phyloP scores from a whole-genome alignment of 2,888 invertebrate genomes.

The Agrenia bidenticulata region DNA sequence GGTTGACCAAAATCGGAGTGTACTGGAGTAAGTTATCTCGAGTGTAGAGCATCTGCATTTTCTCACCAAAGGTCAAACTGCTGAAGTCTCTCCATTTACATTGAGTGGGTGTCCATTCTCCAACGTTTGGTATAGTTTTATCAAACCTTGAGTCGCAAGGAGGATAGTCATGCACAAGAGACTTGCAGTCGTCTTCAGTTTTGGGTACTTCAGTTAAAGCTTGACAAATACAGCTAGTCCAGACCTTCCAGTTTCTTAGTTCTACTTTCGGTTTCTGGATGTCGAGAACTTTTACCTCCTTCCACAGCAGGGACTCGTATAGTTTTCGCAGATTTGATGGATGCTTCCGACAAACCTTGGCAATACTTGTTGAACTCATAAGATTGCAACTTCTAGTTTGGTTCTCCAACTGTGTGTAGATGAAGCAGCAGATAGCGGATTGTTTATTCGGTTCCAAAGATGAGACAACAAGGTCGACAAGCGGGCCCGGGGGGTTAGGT shows the following conservation, averaged over 20 bases:
- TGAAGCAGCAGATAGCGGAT: neutral
- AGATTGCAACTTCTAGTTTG: neutral
- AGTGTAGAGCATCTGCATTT: too few species aligned
- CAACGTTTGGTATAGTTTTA: too few species aligned
- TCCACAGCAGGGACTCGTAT: neutral
- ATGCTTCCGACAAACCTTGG: neutral
- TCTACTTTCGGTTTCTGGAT: neutral
- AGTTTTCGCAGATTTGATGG: neutral
- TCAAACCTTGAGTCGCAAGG: too few species aligned
- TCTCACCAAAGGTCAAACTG: too few species aligned
- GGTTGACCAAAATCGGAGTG: too few species aligned
- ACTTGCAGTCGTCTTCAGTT: neutral
- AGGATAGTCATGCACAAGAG: too few species aligned
- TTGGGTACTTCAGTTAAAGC: neutral
- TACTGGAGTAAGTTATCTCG: too few species aligned
- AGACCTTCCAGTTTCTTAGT: neutral
- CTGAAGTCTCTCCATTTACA: too few species aligned
- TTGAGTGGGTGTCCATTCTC: too few species aligned
- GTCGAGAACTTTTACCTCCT: neutral
- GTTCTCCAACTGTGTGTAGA: neutral
- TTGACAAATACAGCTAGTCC: neutral
- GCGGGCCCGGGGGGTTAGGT: too few species aligned
- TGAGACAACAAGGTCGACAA: too few species aligned
- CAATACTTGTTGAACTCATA: neutral
- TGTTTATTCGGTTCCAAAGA: too few species aligned